Base-by-base conservation (phyloP, 2,113 vertebrate species). In the Etheostoma spectabile region DNA sequence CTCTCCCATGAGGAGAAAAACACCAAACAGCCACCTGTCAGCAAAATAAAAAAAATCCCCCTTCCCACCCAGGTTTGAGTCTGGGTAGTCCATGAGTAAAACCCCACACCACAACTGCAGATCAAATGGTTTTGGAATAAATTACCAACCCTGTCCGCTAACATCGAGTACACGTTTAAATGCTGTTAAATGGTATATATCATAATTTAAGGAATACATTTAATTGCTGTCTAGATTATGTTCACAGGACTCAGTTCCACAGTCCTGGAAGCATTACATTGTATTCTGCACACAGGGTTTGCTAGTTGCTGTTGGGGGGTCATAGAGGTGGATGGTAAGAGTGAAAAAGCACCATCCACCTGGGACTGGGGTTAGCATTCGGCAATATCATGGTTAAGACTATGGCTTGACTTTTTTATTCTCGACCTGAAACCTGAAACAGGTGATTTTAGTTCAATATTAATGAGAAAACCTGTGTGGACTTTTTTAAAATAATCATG, bases 1-100 rank as follows among this genome's bases (percentile, higher is more conserved):
- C 51, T 53, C 19, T 56, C 59, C 14, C 22, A 59, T 14, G 49
- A 82, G 42, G 30, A 64, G 33, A 80, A 63, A 82, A 77, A 70
- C 53, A 52, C 8, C 45, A 65, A 49, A 66, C 35, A 63, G 27
- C 64, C 64, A 61, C n/a, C n/a, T n/a, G n/a, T n/a, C n/a, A n/a
- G n/a, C n/a, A n/a, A n/a, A n/a, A n/a, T n/a, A n/a, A n/a, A n/a
- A 38, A 74, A 74, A 70, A 13, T n/a, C 10, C 19, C 35, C 48
- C n/a, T n/a, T 30, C 30, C 30, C 30, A 30, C 30, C 24, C 56
- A 63, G 21, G 53, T 70, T 60, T 51, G 53, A 79, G 52, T 74
- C 55, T 78, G 51, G 30, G 30, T 19, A 48, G 71, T 69, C 52
- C 27, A 48, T 0, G 0, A 61, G 22, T 71, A 38, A 55, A 77